Base-by-base conservation (phyloP, 2,113 vertebrate genomes). In the Saccopteryx bilineata region DNA sequence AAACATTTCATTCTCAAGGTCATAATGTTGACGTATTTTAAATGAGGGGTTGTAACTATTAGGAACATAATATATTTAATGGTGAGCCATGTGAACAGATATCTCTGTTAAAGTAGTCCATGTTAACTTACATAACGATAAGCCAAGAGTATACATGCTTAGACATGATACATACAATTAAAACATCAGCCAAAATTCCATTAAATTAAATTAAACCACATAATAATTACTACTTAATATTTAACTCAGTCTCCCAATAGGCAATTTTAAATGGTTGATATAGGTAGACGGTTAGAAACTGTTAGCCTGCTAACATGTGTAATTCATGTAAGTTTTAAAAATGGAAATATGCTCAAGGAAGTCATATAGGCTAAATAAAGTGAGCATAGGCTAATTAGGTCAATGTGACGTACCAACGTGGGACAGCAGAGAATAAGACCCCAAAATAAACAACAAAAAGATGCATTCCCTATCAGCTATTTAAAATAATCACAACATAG, bases 171-270 rank as follows among this genome's bases (percentile, higher is more conserved):
- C 10, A 61, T 56, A 13, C 23, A 90, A 54, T 56, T 54, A 81
- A 87, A 76, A 76, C 23, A 79, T 68, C 21, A 87, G 5, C 31
- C 4, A 94, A 85, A 83, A 89, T 56, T 39, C 9, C 2, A 93
- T 61, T 89, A 46, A 54, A 75, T 75, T 84, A 71, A 87, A 72
- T 87, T 68, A 92, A 76, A 56, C 61, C 71, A 60, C 21, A 72
- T 24, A 92, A 90, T 87, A 86, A 66, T 81, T 71, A 83, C 2
- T 78, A 11, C 6, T 88, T 93, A 79, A 33, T 88, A 23, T 81
- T 88, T 93, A 95, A 80, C 95, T 95, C 7, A 80, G 15, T 58
- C 28, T 81, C 39, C 5, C 21, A 86, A 54, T 54, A 84, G 26
- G 18, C 18, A 50, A 63, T 75, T 92, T 95, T 87, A 69, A 92